Percentiles rank a stretch among this genome's conserved stretches.
Conservation (phyloP, 2,888 invertebrate species). For the Holacanthella duospinosa region DNA sequence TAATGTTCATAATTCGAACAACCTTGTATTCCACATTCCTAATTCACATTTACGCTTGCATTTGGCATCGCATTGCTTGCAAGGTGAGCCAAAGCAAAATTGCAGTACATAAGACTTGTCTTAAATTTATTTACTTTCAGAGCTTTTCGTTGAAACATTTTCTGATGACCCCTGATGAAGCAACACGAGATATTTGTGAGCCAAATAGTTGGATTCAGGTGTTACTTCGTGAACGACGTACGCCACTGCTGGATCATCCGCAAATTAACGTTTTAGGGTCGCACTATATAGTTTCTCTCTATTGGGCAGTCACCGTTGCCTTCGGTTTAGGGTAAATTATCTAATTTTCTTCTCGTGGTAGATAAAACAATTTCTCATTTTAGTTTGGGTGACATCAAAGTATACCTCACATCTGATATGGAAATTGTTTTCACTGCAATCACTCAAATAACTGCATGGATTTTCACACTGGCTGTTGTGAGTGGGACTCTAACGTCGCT, state of each 20-base stretch:
- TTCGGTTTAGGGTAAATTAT: constrained; percentile 33
- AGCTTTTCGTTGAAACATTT: constrained; percentile 31
- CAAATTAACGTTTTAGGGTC: constrained; percentile 16
- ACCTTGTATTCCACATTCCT: constrained; percentile 21
- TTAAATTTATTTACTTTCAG: constrained; percentile 10
- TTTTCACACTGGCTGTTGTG: constrained; percentile 27
- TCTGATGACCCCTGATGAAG: constrained; percentile 27
- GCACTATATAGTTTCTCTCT: constrained; percentile 30
- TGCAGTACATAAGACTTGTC: background rate
- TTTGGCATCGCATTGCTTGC: constrained; percentile 35
- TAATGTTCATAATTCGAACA: constrained; percentile 26
- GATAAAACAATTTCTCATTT: background rate
- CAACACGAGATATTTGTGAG: constrained; percentile 25
- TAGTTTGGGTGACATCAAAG: constrained; percentile 25
- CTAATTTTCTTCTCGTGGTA: too few relatives aligned
- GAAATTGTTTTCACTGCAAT: constrained; percentile 24
- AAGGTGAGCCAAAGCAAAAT: constrained; percentile 21
- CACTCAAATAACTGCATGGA: constrained; percentile 30
- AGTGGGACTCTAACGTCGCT: constrained; percentile 29
- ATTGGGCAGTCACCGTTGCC: constrained; percentile 25
- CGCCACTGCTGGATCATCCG: constrained; percentile 13
- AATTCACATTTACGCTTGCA: constrained; percentile 27
- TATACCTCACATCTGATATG: constrained; percentile 9
- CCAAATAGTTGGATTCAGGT: constrained; percentile 20
- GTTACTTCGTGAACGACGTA: background rate